Evolutionary conservation across 2,797 vertebrate genomes (phyloP), one percentile per base, ranked within the genome.

Genomic region (Rhinatrema bivittatum): DNA sequence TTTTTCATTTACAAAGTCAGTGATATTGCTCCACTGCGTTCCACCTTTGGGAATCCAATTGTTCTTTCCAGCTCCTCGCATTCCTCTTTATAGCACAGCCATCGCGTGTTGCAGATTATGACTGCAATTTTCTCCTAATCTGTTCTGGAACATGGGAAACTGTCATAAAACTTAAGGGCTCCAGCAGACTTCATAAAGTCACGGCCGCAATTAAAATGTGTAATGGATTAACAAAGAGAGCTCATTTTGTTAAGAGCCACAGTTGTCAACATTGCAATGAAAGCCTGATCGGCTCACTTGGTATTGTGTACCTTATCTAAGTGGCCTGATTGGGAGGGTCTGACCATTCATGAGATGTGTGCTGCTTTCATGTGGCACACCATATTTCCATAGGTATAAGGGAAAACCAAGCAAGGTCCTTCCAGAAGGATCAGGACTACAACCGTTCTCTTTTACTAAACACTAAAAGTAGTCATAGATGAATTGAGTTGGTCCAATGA

Each of bases 81-180:
- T 78, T 67, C 71, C 76, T 79, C 73, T 79, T 79, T 81, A 82
- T 73, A 73, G 78, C 62, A 46, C 19, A 1, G 66, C 74, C 74
- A 76, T 74, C 73, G 53, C 67, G 65, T 70, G 60, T 71, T 63
- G 51, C 77, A 78, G 81, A 86, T 84, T 79, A 82, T 70, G 61
- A 72, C 68, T 79, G 82, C 79, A 85, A 83, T 85, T 84, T 85
- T 78, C 81, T 60, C 35, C 70, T 81, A 83, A 83, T 84, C 79
- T 76, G 72, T 61, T 76, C 75, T 63, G 74, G 57, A 79, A 66
- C 70, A 50, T 36, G 72, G n/a, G 62, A 68, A 78, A 78, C 28
- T 55, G 68, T 68, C 70, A 55, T 68, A 68, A 73, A 78, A 45
- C 60, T 56, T 56, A 65, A 71, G 57, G 60, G 51, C 36, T 13